These are phyloP conservation scores for Archocentrus centrarchus DNA, from an alignment of 2,113 vertebrate genomes.

Conservation along the genomic window DNA sequence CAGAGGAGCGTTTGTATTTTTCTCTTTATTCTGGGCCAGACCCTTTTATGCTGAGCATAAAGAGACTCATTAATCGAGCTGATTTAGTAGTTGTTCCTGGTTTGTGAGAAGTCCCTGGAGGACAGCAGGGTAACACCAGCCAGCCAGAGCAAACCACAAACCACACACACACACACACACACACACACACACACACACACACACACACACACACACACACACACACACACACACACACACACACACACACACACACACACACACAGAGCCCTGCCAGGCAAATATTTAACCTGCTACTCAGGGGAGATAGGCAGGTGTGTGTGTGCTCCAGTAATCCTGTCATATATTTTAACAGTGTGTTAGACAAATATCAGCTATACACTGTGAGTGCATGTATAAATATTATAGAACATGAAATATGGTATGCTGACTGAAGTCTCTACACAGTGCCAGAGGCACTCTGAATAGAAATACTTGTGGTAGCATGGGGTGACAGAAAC, in stretches of 20 bases:
- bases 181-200: not conserved
- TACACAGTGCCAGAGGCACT: not conserved
- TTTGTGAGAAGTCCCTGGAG: slow-evolving; percentile 18
- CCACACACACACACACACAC: not conserved
- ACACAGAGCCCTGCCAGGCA: slow-evolving; percentile 3
- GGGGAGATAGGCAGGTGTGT: slow-evolving; percentile 29
- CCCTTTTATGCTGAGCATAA: not conserved
- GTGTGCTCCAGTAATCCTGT: not conserved
- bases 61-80: slow-evolving; percentile 12
- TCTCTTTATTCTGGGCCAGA: not conserved
- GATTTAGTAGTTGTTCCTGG: not conserved
- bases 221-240: not conserved
- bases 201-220: not conserved
- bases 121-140: not conserved
- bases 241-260: not conserved
- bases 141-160: slow-evolving; percentile 15
- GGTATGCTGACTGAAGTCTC: not conserved
- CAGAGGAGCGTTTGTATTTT: not conserved
- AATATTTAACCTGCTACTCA: slow-evolving; percentile 56
- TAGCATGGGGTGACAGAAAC: not conserved
- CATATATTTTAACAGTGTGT: slow-evolving; percentile 6
- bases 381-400: not conserved
- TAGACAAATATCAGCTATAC: not conserved
- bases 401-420: not conserved
- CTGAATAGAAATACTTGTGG: not conserved